A percentile compares a stretch with the other conserved stretches of the same genome.
Conservation (phyloP, 2,888 invertebrate genomes). For the Bimastos eiseni region DNA sequence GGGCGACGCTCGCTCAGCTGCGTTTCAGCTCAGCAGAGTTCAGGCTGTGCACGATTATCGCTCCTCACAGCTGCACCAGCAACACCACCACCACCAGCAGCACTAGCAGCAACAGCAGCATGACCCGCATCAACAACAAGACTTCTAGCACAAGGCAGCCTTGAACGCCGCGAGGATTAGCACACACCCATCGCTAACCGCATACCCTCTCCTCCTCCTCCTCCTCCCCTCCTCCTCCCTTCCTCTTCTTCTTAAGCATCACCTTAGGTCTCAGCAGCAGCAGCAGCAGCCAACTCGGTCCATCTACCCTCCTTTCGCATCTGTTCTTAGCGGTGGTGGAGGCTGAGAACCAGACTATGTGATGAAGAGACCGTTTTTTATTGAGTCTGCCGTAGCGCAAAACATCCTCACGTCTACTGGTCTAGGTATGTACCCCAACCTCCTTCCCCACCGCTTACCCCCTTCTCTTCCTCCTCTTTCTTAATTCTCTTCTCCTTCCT, state of each 20-base stretch:
- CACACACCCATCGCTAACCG: background rate
- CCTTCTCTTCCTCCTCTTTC: background rate
- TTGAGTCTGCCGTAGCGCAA: background rate
- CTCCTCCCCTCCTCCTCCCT: background rate
- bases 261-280: background rate
- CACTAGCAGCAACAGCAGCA: background rate
- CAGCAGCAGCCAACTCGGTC: background rate
- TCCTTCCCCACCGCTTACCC: background rate
- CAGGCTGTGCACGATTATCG: background rate
- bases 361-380: background rate
- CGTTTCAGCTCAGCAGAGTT: background rate
- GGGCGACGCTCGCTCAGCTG: background rate
- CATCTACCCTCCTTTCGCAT: background rate
- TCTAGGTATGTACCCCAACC: background rate
- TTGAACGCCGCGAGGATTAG: background rate
- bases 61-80: no score
- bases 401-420: background rate
- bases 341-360: constrained; percentile 13
- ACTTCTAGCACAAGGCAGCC: background rate
- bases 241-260: background rate
- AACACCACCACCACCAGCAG: background rate
- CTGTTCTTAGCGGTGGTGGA: background rate
- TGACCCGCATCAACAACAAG: background rate
- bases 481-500: background rate
- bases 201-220: background rate